Conservation (phyloP, 2,113 vertebrate genomes). For the Micromys minutus region DNA sequence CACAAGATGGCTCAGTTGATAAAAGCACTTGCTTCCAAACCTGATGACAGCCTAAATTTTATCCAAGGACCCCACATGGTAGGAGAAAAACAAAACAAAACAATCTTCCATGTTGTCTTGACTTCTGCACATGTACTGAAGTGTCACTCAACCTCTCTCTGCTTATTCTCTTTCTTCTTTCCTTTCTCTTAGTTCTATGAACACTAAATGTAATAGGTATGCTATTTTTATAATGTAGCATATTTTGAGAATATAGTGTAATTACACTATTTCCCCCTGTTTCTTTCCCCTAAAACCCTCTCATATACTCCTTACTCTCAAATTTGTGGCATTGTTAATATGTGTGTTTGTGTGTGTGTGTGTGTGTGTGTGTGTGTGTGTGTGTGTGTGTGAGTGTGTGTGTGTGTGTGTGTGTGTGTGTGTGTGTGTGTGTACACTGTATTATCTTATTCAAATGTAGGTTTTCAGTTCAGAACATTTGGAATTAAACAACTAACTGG, state of each 20-base stretch:
- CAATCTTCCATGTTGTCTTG: neutral
- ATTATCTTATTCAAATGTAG: neutral
- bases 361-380: too few species aligned
- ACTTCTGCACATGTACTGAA: neutral
- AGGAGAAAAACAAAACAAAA: neutral
- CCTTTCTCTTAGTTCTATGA: neutral
- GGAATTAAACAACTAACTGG: neutral
- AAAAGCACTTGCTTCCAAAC: neutral
- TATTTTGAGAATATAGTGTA: neutral
- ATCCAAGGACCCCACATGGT: neutral
- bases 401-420: too few species aligned
- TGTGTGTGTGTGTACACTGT: too few species aligned
- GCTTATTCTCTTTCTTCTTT: neutral
- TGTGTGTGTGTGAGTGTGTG: too few species aligned
- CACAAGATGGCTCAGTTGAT: neutral
- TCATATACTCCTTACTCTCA: neutral
- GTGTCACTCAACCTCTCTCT: neutral
- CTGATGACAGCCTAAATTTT: neutral
- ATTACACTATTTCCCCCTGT: neutral
- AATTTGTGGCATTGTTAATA: neutral
- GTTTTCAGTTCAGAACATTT: neutral
- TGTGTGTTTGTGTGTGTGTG: too few species aligned
- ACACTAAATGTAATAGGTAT: neutral
- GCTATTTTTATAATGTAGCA: neutral
- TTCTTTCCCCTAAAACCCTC: neutral